Evolutionary conservation across 2,888 invertebrate genomes (phyloP), one percentile per base, ranked within the genome.

Genomic region (Pegoplata infirma): DNA sequence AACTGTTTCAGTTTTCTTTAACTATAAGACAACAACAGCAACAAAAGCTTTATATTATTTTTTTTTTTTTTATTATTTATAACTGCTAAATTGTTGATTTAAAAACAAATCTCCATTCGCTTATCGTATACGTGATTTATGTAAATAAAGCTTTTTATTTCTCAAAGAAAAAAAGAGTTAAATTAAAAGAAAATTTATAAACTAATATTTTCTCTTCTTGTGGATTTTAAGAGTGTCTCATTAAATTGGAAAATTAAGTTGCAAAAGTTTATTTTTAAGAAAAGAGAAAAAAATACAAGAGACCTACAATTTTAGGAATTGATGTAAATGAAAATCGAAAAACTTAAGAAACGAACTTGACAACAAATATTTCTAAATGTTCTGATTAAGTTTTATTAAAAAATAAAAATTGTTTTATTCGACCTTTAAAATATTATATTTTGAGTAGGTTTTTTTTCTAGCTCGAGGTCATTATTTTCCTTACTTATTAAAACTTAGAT

Each of bases 261-360:
- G 5, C 5, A 19, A 46, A 28, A 63, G 16, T n/a, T 10, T 10
- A n/a, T n/a, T 5, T 28, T 23, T 36, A 0, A 5, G 17, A 25
- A 56, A 28, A 51, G 36, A n/a, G n/a, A n/a, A n/a, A n/a, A n/a
- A n/a, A n/a, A n/a, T n/a, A 58, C 19, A 23, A 5, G 3, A 40
- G 44, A 32, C n/a, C n/a, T n/a, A n/a, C n/a, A n/a, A n/a, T n/a
- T n/a, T 25, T 25, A 25, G 3, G 3, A 25, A 25, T 25, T 19
- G 12, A 40, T 19, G 55, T 8, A 1, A 14, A 14, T 3, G 2
- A n/a, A 47, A 51, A 71, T 46, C 69, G 25, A 78, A 69, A 74
- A 69, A 78, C 58, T 68, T 78, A 47, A 58, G 64, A 66, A 46
- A 78, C 21, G 51, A 55, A 58, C 69, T 0, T 46, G 14, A n/a